Base-by-base conservation (phyloP, 2,113 vertebrate genomes). In the Rhipidura dahli region DNA sequence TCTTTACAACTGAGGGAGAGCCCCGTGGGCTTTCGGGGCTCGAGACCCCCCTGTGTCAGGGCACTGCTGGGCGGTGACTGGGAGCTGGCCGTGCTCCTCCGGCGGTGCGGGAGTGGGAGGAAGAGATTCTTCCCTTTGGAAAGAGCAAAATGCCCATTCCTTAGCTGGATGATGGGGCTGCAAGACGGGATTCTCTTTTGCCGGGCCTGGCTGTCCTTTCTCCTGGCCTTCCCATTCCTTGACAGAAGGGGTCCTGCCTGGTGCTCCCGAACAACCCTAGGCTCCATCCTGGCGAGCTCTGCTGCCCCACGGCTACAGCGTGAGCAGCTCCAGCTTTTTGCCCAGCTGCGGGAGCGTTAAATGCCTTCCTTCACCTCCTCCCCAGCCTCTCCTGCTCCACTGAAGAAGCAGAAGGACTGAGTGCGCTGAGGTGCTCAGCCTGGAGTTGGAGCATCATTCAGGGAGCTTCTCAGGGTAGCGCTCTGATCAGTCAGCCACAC, bases 231-330 rank as follows among this genome's bases (percentile, higher is more conserved):
- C 11, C 53, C 20, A 0, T 35, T 35, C 1, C 22, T 19, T n/a
- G 37, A 5, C 2, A 2, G 45, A 39, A 22, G 20, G 7, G 13
- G 15, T 60, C 9, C 33, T 24, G 49, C 35, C 4, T 21, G 53
- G 9, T 53, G 50, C 4, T 42, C 31, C 28, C 3, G 0, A 28
- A 7, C 13, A 35, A 0, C 15, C 11, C 27, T 1, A 13, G 3
- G 20, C 44, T 93, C 68, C 4, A 0, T 49, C 51, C 64, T n/a
- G 72, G 51, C 42, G 39, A 13, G 2, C 6, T n/a, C 61, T 45
- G 45, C 45, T 81, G 85, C 51, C 79, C 45, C 21, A 0, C 1
- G 45, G 31, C 57, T 49, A 5, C 44, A 24, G 47, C 61, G 1
- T 8, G 69, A 40, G 13, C 69, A 39, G 10, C 37, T 83, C 37